A percentile compares a stretch with the other conserved stretches of the same genome.
These are phyloP conservation scores for Proterorhinus semilunaris DNA, from an alignment of 2,113 vertebrate species.

Conservation along the genomic window DNA sequence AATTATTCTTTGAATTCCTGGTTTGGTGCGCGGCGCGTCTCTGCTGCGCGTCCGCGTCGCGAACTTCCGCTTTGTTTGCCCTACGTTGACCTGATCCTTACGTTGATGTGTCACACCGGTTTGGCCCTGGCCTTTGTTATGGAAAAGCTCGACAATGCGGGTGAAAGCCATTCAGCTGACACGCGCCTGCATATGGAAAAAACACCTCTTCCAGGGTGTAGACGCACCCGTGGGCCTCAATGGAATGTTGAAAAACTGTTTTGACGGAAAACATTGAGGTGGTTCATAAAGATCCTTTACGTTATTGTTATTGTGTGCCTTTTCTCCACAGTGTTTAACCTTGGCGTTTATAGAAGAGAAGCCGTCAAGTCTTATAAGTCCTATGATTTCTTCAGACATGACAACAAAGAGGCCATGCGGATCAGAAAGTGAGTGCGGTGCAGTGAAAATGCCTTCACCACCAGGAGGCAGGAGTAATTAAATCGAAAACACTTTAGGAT, in stretches of 20 bases:
- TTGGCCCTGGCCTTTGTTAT: too few relatives aligned
- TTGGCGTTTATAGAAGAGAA: slow-evolving; percentile 91
- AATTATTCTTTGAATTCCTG: too few relatives aligned
- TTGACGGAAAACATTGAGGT: neutral
- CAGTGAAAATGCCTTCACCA: neutral
- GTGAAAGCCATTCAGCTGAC: too few relatives aligned
- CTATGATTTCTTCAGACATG: slow-evolving; percentile 96
- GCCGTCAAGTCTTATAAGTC: slow-evolving; percentile 94
- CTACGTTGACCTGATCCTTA: too few relatives aligned
- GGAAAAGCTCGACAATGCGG: too few relatives aligned
- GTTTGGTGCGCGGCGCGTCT: too few relatives aligned
- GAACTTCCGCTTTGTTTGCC: too few relatives aligned
- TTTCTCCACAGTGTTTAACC: slow-evolving; percentile 86
- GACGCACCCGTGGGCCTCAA: neutral
- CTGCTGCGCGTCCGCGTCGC: too few relatives aligned
- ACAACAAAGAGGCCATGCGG: slow-evolving; percentile 93
- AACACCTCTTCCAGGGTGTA: neutral
- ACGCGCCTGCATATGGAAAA: too few relatives aligned
- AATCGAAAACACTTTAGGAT: neutral
- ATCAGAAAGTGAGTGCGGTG: slow-evolving; percentile 88
- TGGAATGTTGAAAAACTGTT: slow-evolving; percentile 46
- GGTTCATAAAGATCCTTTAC: neutral
- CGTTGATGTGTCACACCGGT: too few relatives aligned
- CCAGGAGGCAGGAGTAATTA: neutral
- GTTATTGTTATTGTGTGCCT: slow-evolving; percentile 7